Evolutionary conservation across 2,888 invertebrate species (phyloP), one percentile per base, ranked within the genome.

Genomic region (Cephus pulcher): DNA sequence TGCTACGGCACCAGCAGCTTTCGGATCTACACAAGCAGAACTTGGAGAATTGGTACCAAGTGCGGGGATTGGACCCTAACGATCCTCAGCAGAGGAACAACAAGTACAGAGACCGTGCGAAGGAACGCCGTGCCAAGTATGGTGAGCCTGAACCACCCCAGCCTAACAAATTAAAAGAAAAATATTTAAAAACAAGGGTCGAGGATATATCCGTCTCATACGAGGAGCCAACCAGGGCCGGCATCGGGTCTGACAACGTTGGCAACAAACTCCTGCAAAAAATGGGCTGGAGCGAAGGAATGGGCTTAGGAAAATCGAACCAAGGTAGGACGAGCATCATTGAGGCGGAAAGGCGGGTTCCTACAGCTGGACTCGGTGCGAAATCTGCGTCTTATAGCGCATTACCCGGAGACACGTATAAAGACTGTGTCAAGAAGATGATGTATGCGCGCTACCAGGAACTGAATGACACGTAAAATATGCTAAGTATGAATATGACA

Each of bases 201-300:
- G 90, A 93, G 11, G 93, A 93, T 70, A 86, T 89, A 73, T 82
- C 91, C 15, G 88, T 91, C 3, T 85, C 88, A 32, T 91, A 93
- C 4, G 92, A 94, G 0, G 92, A 93, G 76, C 94, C 94, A 1
- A 94, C 95, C 0, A 93, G 94, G 79, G 93, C 95, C 91, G 93
- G 96, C 80, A 94, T 98, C 87, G 93, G 97, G 85, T 95, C 96
- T 0, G 98, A 97, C 84, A 98, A 98, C 86, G 97, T 99, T 80
- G 99, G 99, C 11, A 99, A 97, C 89, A 96, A 97, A 89, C 93
- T 99, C 91, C 92, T 99, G 82, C 98, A 99, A 92, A 98, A 98
- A 92, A 99, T 99, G 99, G 99, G 99, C 6, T 99, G 99, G 99
- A 96, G 96, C 11, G 98, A 98, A 90, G 99, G 99, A 0, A 96